A percentile compares a stretch with the other conserved stretches of the same genome.
phyloP scores from a whole-genome alignment of 2,797 vertebrate genomes.

The Huso huso region DNA sequence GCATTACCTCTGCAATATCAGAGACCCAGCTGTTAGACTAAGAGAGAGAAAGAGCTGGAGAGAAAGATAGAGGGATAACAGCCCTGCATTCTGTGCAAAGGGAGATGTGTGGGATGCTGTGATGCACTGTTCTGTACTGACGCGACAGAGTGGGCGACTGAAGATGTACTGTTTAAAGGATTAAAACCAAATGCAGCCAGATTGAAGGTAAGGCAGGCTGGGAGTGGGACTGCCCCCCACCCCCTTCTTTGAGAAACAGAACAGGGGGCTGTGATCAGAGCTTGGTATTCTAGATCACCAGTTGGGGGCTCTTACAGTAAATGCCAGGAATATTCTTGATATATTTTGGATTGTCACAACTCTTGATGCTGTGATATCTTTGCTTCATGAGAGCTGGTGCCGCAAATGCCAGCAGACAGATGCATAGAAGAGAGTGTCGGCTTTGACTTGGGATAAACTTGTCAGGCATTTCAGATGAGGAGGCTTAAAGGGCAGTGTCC shows the following conservation, averaged over 20 bases:
- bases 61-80: neutral
- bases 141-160: neutral
- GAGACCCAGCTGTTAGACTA: neutral
- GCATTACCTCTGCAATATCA: neutral
- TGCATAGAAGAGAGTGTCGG: too few species aligned
- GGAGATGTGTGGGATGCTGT: neutral
- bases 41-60: neutral
- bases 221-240: neutral
- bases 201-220: neutral
- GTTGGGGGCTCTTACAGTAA: too few species aligned
- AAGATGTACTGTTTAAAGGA: neutral
- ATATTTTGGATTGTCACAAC: neutral
- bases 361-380: too few species aligned
- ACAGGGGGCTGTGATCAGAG: neutral
- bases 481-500: too few species aligned
- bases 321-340: too few species aligned
- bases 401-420: too few species aligned
- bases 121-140: neutral
- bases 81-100: neutral
- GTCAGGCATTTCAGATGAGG: too few species aligned
- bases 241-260: neutral
- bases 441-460: too few species aligned
- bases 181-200: neutral
- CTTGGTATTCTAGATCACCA: neutral
- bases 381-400: too few species aligned